Evolutionary conservation across 2,113 vertebrate species (phyloP).

Genomic region (Notechis scutatus): DNA sequence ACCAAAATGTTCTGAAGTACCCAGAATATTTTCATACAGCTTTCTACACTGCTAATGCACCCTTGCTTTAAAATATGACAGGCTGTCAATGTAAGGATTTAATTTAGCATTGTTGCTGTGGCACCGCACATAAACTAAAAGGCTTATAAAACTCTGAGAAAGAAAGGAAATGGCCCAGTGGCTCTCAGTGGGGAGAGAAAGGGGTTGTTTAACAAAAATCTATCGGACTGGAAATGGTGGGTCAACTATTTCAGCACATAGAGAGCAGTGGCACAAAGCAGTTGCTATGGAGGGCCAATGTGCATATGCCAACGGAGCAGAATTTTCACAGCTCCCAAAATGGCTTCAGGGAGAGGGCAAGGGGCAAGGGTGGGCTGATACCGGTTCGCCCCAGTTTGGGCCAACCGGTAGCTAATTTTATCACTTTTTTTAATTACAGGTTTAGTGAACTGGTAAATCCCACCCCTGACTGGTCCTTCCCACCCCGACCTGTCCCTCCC

Average conservation of each 20-base stretch:
- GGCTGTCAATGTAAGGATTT: not conserved
- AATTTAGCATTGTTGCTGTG: conserved; percentile 20
- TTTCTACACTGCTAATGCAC: conserved; percentile 7
- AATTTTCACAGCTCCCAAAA: not conserved
- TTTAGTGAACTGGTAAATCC: no score
- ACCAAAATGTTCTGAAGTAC: conserved; percentile 5
- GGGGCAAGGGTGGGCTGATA: not conserved
- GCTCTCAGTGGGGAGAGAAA: not conserved
- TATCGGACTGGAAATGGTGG: not conserved
- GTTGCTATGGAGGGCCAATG: not conserved
- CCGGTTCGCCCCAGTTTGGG: no score
- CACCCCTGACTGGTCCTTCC: no score
- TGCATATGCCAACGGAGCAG: not conserved
- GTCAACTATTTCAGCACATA: not conserved
- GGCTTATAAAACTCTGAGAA: conserved; percentile 31
- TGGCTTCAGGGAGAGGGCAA: not conserved
- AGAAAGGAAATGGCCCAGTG: not conserved
- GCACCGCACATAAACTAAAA: not conserved
- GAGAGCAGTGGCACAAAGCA: no score
- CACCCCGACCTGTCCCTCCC: no score
- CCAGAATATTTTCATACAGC: conserved; percentile 12
- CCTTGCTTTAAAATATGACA: not conserved
- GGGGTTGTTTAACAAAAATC: not conserved
- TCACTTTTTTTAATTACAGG: no score
- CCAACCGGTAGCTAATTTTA: no score